Percentiles rank a stretch among this genome's conserved stretches.
phyloP scores from a whole-genome alignment of 1,140 invertebrate genomes.

The Drosophila erecta region DNA sequence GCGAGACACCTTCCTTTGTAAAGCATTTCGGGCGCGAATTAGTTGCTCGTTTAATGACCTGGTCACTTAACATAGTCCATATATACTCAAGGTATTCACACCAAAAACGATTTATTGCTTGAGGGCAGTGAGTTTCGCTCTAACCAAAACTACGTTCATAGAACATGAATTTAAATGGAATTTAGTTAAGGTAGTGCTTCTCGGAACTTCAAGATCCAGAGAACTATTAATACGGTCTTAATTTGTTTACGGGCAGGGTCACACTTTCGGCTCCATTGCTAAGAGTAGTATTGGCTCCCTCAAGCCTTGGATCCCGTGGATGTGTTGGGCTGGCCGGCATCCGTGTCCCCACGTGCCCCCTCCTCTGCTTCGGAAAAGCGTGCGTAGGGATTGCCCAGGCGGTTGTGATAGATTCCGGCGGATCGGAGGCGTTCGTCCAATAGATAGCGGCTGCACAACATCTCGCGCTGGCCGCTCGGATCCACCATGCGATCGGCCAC shows the following conservation, averaged over 20 bases:
- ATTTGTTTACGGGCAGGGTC: not conserved
- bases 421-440: not conserved
- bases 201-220: not conserved
- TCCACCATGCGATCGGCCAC: conserved; percentile 4
- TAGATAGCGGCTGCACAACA: not conserved
- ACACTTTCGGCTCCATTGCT: not conserved
- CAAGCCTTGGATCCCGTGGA: not conserved
- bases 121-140: too few relatives aligned
- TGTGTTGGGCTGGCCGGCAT: not conserved
- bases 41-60: not conserved
- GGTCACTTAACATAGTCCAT: too few relatives aligned
- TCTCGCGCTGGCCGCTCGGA: not conserved
- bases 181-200: not conserved
- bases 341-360: not conserved
- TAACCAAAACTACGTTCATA: too few relatives aligned
- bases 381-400: not conserved
- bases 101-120: not conserved
- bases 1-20: not conserved
- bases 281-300: not conserved
- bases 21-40: not conserved
- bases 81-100: too few relatives aligned
- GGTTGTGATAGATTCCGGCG: conserved; percentile 6
- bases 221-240: not conserved
- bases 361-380: not conserved
- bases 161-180: too few relatives aligned